Evolutionary conservation across 2,888 invertebrate species (phyloP).

Genomic region (Diogma glabrata): DNA sequence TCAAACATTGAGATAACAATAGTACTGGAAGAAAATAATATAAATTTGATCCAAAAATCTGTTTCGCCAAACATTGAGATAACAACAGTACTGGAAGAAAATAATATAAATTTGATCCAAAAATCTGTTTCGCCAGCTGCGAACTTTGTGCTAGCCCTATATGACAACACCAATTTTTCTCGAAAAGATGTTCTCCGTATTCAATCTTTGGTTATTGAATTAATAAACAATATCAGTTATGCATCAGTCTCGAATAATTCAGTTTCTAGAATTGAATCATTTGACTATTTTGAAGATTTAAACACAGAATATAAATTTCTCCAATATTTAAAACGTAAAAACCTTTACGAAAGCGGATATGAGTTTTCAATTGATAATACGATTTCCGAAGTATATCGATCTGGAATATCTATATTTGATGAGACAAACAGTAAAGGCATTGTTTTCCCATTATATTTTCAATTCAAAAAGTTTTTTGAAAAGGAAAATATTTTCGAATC

Average conservation of each 20-base stretch:
- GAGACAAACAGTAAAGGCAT: slow-evolving; percentile 1
- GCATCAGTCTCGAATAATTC: not conserved
- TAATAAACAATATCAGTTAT: not conserved
- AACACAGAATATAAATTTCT: not conserved
- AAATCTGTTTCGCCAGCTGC: not conserved
- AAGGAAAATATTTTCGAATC: not conserved
- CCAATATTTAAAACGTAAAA: not conserved
- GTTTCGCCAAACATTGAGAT: too few relatives aligned
- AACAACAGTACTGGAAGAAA: too few relatives aligned
- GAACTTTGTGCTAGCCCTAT: not conserved
- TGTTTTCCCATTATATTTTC: not conserved
- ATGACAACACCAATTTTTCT: not conserved
- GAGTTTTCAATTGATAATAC: slow-evolving; percentile 1
- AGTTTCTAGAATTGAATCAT: not conserved
- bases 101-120: too few relatives aligned
- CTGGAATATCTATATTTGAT: not conserved
- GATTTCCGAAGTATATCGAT: not conserved
- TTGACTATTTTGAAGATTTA: not conserved
- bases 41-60: too few relatives aligned
- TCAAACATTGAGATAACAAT: too few relatives aligned
- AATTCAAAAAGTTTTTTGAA: not conserved
- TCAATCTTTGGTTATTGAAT: not conserved
- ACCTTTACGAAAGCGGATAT: not conserved
- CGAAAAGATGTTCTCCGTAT: not conserved
- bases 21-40: too few relatives aligned